Evolutionary conservation across 2,113 vertebrate genomes (phyloP).

Genomic region (Gavialis gangeticus): DNA sequence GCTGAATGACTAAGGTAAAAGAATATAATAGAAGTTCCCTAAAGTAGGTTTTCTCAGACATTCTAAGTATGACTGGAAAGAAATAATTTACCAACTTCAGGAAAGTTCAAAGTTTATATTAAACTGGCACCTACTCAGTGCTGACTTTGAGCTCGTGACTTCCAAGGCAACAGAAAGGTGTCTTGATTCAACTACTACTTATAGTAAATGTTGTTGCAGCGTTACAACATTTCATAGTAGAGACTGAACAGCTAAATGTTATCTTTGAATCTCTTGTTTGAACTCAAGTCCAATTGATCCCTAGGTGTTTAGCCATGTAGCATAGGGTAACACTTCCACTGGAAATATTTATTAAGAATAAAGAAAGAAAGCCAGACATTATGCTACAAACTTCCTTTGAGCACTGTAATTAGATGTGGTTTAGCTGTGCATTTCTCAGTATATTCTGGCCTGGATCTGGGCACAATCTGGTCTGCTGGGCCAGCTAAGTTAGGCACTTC

Average conservation of each 20-base stretch:
- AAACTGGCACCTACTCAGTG: neutral
- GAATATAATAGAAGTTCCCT: neutral
- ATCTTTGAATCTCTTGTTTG: neutral
- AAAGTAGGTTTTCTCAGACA: neutral
- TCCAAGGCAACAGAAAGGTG: neutral
- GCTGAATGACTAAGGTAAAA: neutral
- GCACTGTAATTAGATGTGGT: neutral
- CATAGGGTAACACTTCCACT: neutral
- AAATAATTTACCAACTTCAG: neutral
- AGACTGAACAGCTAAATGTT: neutral
- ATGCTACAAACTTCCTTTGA: slow-evolving; percentile 10
- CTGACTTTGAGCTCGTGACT: neutral
- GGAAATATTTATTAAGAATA: neutral
- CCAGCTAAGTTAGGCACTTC: too few relatives aligned
- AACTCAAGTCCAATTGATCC: neutral
- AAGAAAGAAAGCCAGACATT: neutral
- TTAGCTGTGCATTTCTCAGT: neutral
- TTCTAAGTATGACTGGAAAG: neutral
- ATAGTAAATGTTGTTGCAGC: neutral
- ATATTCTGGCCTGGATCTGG: too few relatives aligned
- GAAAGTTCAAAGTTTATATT: neutral
- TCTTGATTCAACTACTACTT: neutral
- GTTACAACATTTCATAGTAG: neutral
- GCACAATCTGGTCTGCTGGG: too few relatives aligned
- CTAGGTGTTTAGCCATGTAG: neutral